Evolutionary conservation across 2,888 invertebrate species (phyloP), one percentile per base, ranked within the genome.

Genomic region (Agriopis aurantiaria): DNA sequence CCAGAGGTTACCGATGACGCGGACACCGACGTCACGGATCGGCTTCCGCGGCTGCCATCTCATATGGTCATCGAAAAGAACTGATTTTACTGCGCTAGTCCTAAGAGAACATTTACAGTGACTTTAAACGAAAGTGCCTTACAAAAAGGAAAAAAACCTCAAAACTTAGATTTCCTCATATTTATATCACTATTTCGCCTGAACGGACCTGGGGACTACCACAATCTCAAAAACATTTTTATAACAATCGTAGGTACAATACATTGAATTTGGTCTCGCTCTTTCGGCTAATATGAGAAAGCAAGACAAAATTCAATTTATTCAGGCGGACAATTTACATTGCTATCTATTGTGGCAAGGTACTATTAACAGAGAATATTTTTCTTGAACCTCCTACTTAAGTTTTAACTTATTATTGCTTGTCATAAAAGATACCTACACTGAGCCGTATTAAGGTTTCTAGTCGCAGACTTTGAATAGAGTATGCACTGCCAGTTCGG

Each of bases 401-500:
- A 40, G 33, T 40, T n/a, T 51, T 17, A 14, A 8, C 14, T 8
- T 51, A 33, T 55, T 41, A 1, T 51, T 17, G 14, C 14, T 51
- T 51, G 4, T 43, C 8, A 41, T 41, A 52, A 9, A 52, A 8
- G 10, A 33, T 33, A 33, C 23, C 1, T 33, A 33, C 33, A 33
- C 33, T 46, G 61, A 43, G 68, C 45, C 55, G 68, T 69, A 69
- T 64, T 69, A 65, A 56, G 64, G 46, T 69, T 49, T 69, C 65
- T 69, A 69, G 69, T 69, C 69, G 64, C 48, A 48, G 52, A 55
- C 1, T 40, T 43, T 23, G 17, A 14, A 41, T 12, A 52, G 46
- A 5, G 33, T 53, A 33, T 33, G 53, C 33, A 33, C 33, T 33
- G 33, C 33, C 33, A 3, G 5, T 33, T 33, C 33, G 33, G 33